These are phyloP conservation scores for Reticulitermes speratus DNA, from an alignment of 1,140 invertebrate genomes.

Conservation along the genomic window DNA sequence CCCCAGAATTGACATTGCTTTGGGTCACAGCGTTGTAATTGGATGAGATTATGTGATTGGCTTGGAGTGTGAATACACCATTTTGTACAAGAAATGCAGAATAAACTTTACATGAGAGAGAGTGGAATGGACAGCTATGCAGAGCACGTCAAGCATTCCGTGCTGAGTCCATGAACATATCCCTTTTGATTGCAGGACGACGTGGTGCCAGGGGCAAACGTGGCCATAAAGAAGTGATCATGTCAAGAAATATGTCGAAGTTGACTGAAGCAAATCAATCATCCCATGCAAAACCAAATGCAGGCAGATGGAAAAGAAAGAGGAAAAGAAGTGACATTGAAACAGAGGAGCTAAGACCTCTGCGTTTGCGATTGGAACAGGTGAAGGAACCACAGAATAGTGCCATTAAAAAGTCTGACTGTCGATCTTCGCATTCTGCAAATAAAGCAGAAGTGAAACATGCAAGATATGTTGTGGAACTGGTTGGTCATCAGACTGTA, in stretches of 20 bases:
- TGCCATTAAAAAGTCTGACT: neutral
- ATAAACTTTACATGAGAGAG: too few species aligned
- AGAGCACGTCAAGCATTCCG: neutral
- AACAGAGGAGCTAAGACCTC: neutral
- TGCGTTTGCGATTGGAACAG: neutral
- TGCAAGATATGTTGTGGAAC: neutral
- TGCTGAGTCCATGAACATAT: neutral
- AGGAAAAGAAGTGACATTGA: neutral
- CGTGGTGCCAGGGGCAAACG: neutral
- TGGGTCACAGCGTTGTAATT: too few species aligned
- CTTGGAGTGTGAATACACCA: too few species aligned
- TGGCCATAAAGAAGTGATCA: neutral
- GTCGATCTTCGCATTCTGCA: neutral
- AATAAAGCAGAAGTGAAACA: neutral
- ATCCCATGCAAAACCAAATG: too few species aligned
- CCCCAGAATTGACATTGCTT: too few species aligned
- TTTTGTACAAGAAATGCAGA: too few species aligned
- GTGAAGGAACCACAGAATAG: neutral
- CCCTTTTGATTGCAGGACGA: neutral
- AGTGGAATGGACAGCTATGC: neutral
- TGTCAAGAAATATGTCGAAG: too few species aligned
- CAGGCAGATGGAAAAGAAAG: too few species aligned
- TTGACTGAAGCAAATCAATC: too few species aligned
- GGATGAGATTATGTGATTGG: too few species aligned
- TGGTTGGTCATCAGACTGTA: neutral